These are phyloP conservation scores for Rallus limicola DNA, from an alignment of 2,113 vertebrate genomes.

Conservation along the genomic window DNA sequence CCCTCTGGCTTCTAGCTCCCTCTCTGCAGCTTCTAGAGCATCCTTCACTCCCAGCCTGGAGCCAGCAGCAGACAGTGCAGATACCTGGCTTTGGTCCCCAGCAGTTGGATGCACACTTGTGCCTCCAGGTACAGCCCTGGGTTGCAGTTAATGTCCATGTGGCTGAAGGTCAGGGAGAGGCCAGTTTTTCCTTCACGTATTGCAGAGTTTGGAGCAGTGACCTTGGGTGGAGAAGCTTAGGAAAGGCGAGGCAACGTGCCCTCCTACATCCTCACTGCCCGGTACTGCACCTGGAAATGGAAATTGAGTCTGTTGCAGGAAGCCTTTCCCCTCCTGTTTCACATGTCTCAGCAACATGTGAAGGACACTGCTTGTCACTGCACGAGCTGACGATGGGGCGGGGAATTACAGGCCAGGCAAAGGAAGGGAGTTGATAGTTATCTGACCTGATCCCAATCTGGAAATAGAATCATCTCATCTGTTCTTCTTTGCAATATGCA, in stretches of 20 bases:
- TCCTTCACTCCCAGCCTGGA: background rate
- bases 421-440: slow-evolving; percentile 21
- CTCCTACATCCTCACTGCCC: background rate
- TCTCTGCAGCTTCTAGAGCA: accelerated
- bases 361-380: slow-evolving; percentile 26
- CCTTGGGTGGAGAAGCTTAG: background rate
- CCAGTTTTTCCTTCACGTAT: background rate
- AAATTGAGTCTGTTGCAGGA: background rate
- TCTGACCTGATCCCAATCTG: slow-evolving; percentile 18
- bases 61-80: background rate
- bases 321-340: slow-evolving; percentile 14
- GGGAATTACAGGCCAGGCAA: background rate
- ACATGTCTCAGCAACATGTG: slow-evolving; percentile 49
- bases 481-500: background rate
- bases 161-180: background rate
- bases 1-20: too few species aligned
- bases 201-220: background rate
- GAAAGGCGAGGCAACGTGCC: background rate
- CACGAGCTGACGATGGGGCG: background rate
- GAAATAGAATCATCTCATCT: background rate
- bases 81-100: background rate
- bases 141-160: background rate
- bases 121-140: background rate
- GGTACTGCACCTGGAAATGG: slow-evolving; percentile 39
- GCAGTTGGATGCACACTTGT: background rate